Base-by-base conservation (phyloP, 2,888 invertebrate species). In the Troglohyphantes excavatus region DNA sequence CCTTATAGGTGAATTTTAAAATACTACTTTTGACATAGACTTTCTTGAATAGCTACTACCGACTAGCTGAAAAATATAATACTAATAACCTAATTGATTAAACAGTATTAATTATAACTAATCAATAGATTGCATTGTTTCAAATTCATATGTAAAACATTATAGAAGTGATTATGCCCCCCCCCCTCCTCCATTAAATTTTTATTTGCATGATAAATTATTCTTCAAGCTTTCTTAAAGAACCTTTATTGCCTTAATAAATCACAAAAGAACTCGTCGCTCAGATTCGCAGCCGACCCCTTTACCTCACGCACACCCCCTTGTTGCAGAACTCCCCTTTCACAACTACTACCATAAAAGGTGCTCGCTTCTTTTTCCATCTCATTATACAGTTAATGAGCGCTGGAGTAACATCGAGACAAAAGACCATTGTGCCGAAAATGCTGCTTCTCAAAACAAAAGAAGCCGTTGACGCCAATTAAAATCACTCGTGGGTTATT, bases 381-480 rank as follows among this genome's bases (percentile, higher is more conserved):
- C 59, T 76, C 39, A 65, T 82, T 82, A 82, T 82, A 43, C 68
- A 61, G 27, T 82, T 88, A 88, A 82, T 75, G 81, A 82, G 59
- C 26, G 46, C 21, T 21, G 23, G 29, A 53, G 53, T 53, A 70
- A 70, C 68, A 21, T 27, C 46, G 76, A 72, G 68, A 72, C 76
- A 67, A 68, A 85, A 46, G 27, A 27, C 11, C 27, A 23, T 72
- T 86, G 63, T 86, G 19, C 63, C 26, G 17, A n/a, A 61, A 63
- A 86, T 23, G 70, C 75, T 75, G 73, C 73, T 21, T 59, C 70
- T 70, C 67, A 68, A 88, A 88, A 88, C 88, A 88, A 88, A 76
- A 75, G 88, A 76, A 88, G 88, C 88, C 88, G 88, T 88, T 76
- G 82, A 33, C 65, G 75, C 82, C 88, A 88, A 88, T 88, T 88